A percentile compares a stretch with the other conserved stretches of the same genome.
These are phyloP conservation scores for Morone saxatilis DNA, from an alignment of 2,113 vertebrate genomes.

Conservation along the genomic window DNA sequence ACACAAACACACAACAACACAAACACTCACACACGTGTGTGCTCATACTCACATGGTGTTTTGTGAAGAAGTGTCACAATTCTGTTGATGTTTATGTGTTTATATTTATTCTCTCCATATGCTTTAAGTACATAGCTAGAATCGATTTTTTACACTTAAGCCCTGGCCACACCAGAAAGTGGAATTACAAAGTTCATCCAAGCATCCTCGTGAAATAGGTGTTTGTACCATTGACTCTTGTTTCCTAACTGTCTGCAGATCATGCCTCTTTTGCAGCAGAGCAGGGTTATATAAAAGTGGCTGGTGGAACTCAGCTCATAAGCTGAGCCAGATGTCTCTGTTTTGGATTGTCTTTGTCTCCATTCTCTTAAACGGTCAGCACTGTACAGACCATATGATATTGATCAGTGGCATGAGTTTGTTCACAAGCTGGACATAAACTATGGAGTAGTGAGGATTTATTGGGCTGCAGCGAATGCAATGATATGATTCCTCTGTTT, in stretches of 20 bases:
- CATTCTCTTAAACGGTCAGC: not conserved
- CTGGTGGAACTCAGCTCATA: not conserved
- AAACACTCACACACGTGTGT: not conserved
- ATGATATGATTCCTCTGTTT: not conserved
- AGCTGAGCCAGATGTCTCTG: not conserved
- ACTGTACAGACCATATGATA: not conserved
- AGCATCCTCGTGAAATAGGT: not conserved
- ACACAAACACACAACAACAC: not conserved
- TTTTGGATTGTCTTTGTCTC: not conserved
- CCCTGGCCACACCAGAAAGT: not conserved
- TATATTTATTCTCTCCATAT: not conserved
- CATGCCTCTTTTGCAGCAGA: not conserved
- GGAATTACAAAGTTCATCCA: not conserved
- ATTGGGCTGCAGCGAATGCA: not conserved
- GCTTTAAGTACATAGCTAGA: not conserved
- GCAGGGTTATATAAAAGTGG: not conserved
- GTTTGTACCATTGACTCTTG: not conserved
- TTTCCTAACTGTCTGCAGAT: not conserved
- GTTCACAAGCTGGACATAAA: not conserved
- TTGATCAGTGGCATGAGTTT: too few species aligned
- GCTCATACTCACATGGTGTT: not conserved
- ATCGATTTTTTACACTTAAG: not conserved
- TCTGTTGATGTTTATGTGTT: constrained; percentile 17
- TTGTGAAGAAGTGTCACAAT: constrained; percentile 8
- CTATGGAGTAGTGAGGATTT: too few species aligned